A percentile compares a stretch with the other conserved stretches of the same genome.
These are phyloP conservation scores for Opisthograptis luteolata DNA, from an alignment of 2,888 invertebrate genomes.

Conservation along the genomic window DNA sequence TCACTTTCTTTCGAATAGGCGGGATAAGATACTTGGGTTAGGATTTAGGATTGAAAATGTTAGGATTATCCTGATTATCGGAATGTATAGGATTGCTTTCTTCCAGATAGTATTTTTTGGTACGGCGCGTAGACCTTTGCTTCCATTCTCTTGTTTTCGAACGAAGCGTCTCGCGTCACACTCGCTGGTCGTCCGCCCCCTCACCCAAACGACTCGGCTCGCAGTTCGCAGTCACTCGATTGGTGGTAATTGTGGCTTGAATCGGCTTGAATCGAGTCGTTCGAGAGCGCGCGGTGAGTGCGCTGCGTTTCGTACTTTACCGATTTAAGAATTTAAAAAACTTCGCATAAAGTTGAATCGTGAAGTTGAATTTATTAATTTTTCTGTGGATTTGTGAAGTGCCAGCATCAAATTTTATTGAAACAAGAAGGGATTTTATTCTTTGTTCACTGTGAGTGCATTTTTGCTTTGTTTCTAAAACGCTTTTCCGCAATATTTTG, in stretches of 20 bases:
- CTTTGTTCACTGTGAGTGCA: slow-evolving; percentile 29
- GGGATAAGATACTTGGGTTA: no score
- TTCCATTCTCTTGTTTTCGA: slow-evolving; percentile 18
- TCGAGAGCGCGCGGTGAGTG: slow-evolving; percentile 41
- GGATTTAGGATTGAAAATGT: no score
- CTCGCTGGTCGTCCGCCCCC: no score
- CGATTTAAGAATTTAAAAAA: slow-evolving; percentile 21
- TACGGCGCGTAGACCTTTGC: slow-evolving; percentile 2
- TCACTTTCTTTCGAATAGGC: no score
- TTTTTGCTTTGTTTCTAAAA: slow-evolving; percentile 8
- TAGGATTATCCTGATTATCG: no score
- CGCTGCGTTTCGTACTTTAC: slow-evolving; percentile 37
- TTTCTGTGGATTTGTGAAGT: slow-evolving; percentile 36
- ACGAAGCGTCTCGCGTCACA: slow-evolving; percentile 12
- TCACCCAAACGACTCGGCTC: no score
- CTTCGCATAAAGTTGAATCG: slow-evolving; percentile 30
- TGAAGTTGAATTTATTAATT: slow-evolving; percentile 24
- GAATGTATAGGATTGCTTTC: no score
- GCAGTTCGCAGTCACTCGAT: no score
- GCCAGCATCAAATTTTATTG: slow-evolving; percentile 26
- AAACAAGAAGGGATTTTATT: slow-evolving; percentile 26
- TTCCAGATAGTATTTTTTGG: no score
- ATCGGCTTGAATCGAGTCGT: no score
- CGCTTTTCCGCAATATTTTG: slow-evolving; percentile 8
- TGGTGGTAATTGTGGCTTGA: no score